Base-by-base conservation (phyloP, 2,888 invertebrate genomes). In the Harpalus rubripes region DNA sequence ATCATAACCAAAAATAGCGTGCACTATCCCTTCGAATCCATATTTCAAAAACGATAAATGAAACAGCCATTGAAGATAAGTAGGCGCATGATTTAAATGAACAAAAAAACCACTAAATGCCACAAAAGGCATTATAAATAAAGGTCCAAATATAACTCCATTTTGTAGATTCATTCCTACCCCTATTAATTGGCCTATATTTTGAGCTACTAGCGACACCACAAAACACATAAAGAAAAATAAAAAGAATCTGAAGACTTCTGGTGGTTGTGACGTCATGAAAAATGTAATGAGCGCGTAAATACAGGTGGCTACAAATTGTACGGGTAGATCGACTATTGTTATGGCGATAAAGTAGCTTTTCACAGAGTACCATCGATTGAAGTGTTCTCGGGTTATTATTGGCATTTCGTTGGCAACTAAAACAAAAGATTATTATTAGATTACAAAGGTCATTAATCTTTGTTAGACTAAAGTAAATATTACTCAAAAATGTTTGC, bases 21-120 rank as follows among this genome's bases (percentile, higher is more conserved):
- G 92, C 87, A 97, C 94, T 0, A 96, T 92, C 4, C 97, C 98
- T 87, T 97, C 97, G 81, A 98, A 94, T 0, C 96, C 96, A 88
- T 98, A 98, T 88, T 97, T 97, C 52, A 98, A 92, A 90, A 97
- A 98, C 0, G 98, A 98, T 44, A 95, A 91, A 89, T 98, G 96
- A 88, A 98, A 97, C 41, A 98, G 88, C 97, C 98, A 98, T 68
- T 94, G 94, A 87, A 97, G 92, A 88, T 94, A 94, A 0, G 91
- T 91, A 7, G 97, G 97, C 1, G 97, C 96, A 88, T 98, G 97
- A 88, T 93, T 94, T 88, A 96, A 93, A 88, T 95, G 96, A 0
- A 98, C 94, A 90, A 98, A 98, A 92, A 98, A 98, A 6, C 98
- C 98, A 83, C 97, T 97, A 92, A 98, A 98, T 87, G 97, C 93